Conservation (phyloP, 2,888 invertebrate genomes). For the Lasius platythorax region DNA sequence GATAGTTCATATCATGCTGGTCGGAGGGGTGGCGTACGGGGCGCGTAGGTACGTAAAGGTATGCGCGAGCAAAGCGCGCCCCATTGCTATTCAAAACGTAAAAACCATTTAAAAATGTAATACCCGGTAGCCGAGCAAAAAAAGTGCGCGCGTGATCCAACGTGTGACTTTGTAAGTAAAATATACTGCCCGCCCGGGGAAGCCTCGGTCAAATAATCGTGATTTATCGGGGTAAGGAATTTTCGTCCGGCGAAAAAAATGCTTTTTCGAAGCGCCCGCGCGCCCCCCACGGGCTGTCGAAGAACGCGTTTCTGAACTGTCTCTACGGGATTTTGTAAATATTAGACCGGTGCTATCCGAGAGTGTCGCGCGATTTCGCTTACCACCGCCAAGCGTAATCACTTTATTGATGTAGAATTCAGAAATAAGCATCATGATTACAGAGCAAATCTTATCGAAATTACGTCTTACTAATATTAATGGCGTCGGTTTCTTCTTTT, state of each 20-base stretch:
- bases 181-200: constrained; percentile 84
- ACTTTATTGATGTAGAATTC: not conserved
- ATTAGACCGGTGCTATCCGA: not conserved
- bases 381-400: not conserved
- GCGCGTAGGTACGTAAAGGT: constrained; percentile 66
- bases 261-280: constrained; percentile 66
- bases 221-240: constrained; percentile 85
- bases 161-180: constrained; percentile 85
- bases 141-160: constrained; percentile 82
- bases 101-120: constrained; percentile 86
- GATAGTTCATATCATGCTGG: constrained; percentile 57
- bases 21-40: constrained; percentile 40
- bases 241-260: constrained; percentile 76
- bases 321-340: not conserved
- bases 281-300: constrained; percentile 31
- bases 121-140: constrained; percentile 78
- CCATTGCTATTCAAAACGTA: constrained; percentile 86
- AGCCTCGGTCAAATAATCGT: constrained; percentile 86
- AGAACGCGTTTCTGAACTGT: constrained; percentile 25
- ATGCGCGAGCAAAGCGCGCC: constrained; percentile 69
- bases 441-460: not conserved
- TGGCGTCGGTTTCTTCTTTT: not conserved
- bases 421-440: not conserved
- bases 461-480: not conserved
- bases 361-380: not conserved